phyloP scores from a whole-genome alignment of 2,888 invertebrate species.

The Pecten maximus region DNA sequence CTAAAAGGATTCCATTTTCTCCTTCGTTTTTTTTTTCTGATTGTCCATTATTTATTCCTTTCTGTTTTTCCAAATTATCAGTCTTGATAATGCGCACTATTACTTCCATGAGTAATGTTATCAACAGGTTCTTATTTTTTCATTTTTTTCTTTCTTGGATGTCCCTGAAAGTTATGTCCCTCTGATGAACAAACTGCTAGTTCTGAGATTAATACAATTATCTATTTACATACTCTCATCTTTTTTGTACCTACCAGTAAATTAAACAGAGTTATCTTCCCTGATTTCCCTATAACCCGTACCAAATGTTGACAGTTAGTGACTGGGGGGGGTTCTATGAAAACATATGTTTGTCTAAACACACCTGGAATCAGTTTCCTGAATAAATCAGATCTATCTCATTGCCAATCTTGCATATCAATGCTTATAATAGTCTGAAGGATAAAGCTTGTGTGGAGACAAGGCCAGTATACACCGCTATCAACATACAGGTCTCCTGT shows the following conservation, averaged over 20 bases:
- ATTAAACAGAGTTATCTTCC: neutral
- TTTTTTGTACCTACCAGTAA: neutral
- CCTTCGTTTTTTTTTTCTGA: neutral
- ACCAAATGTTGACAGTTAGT: constrained; percentile 4
- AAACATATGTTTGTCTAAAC: neutral
- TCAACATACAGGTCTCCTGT: neutral
- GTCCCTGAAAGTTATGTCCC: neutral
- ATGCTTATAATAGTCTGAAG: neutral
- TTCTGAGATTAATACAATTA: neutral
- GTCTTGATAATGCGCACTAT: neutral
- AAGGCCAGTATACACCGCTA: neutral
- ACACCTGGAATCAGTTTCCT: neutral
- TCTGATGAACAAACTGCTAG: neutral
- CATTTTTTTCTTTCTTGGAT: neutral
- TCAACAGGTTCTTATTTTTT: neutral
- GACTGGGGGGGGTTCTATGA: neutral
- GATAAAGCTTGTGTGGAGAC: neutral
- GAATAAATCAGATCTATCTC: neutral
- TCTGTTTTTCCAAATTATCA: neutral
- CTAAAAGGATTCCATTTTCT: neutral
- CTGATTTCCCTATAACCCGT: neutral
- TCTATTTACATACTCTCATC: no score
- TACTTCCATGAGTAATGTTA: neutral
- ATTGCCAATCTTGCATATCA: constrained; percentile 20
- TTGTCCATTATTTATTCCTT: neutral